phyloP scores from a whole-genome alignment of 2,113 vertebrate species.

The Bufo gargarizans region DNA sequence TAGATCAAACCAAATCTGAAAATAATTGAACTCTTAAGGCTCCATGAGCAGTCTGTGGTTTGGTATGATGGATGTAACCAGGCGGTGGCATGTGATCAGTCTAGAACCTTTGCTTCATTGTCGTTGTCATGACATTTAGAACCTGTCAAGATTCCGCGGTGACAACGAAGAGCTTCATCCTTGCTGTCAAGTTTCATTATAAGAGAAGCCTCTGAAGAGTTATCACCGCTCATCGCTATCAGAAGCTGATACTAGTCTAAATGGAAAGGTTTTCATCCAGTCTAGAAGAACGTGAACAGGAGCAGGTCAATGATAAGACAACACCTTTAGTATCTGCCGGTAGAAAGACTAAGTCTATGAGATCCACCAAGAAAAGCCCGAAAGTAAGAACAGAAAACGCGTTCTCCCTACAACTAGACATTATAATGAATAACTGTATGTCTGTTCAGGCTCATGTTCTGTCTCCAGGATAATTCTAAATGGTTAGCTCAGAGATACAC shows the following conservation, averaged over 20 bases:
- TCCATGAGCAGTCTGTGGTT: neutral
- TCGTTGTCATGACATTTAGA: neutral
- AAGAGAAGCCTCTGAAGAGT: neutral
- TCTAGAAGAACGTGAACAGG: neutral
- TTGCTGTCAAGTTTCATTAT: neutral
- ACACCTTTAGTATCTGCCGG: neutral
- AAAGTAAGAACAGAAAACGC: no score
- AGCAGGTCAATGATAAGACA: neutral
- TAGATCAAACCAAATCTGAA: neutral
- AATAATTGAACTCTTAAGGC: neutral
- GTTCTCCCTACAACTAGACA: neutral
- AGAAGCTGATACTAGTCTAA: neutral
- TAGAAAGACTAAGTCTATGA: no score
- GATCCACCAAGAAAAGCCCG: no score
- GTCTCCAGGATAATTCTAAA: neutral
- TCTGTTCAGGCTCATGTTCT: neutral
- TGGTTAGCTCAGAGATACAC: neutral
- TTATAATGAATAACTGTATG: neutral
- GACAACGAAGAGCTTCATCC: neutral
- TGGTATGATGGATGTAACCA: neutral
- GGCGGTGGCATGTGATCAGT: neutral
- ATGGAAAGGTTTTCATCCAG: neutral
- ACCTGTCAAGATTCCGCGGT: neutral
- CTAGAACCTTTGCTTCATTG: neutral
- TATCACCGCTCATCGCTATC: neutral